phyloP scores from a whole-genome alignment of 2,888 invertebrate species.

The Euspilapteryx auroguttella region DNA sequence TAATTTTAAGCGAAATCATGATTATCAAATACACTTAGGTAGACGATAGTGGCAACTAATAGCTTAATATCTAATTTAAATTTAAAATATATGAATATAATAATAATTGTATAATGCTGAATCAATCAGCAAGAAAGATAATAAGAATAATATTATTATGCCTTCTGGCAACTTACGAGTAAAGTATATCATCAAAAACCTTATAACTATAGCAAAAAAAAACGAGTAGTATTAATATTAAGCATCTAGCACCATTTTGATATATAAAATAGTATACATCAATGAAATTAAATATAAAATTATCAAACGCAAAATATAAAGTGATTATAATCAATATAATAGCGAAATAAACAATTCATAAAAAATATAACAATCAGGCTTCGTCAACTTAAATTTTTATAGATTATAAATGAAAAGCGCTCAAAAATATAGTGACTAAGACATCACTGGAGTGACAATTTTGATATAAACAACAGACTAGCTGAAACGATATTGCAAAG shows the following conservation, averaged over 20 bases:
- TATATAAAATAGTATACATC: slow-evolving; percentile 38
- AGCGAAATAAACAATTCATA: slow-evolving; percentile 14
- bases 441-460: too few species aligned
- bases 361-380: background rate
- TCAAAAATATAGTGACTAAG: too few species aligned
- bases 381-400: too few species aligned
- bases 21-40: too few species aligned
- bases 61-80: too few species aligned
- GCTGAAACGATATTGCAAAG: background rate
- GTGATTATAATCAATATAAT: slow-evolving; percentile 14
- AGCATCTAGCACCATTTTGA: slow-evolving; percentile 59
- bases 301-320: slow-evolving; percentile 44
- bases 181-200: slow-evolving; percentile 7
- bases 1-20: too few species aligned
- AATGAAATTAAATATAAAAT: slow-evolving; percentile 46
- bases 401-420: too few species aligned
- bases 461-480: background rate
- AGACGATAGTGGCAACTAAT: too few species aligned
- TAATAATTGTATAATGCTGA: too few species aligned
- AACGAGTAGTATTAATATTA: slow-evolving; percentile 33
- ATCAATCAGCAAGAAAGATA: too few species aligned
- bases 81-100: too few species aligned
- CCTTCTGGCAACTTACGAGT: background rate
- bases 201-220: slow-evolving; percentile 27
- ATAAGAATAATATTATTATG: background rate